Evolutionary conservation across 2,797 vertebrate species (phyloP).

Genomic region (Propithecus deckenii): DNA sequence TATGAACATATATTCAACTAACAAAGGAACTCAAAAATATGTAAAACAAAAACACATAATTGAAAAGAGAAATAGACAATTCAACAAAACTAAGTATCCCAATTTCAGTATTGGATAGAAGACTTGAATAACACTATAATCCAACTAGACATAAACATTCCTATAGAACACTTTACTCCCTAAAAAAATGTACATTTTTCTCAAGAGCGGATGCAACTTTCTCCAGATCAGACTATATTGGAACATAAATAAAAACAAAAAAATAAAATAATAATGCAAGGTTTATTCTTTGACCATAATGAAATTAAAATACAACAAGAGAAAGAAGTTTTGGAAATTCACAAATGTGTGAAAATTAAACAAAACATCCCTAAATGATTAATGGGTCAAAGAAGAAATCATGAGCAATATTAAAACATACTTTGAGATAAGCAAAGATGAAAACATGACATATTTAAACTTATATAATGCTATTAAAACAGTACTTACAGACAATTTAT

Average conservation of each 20-base stretch:
- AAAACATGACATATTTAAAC: not conserved
- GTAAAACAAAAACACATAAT: not conserved
- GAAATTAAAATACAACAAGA: not conserved
- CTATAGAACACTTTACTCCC: not conserved
- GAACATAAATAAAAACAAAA: too few relatives aligned
- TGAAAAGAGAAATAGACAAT: not conserved
- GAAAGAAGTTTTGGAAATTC: not conserved
- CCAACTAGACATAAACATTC: not conserved
- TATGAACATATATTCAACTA: not conserved
- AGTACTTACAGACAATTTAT: too few relatives aligned
- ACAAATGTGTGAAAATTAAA: not conserved
- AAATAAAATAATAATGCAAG: not conserved
- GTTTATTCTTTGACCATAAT: not conserved
- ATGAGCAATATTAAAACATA: too few relatives aligned
- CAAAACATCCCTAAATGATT: not conserved
- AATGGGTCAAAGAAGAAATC: not conserved
- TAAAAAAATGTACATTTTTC: not conserved
- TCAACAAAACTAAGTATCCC: not conserved
- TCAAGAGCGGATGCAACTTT: not conserved
- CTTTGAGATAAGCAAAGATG: not conserved
- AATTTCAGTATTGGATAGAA: not conserved
- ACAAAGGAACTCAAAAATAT: not conserved
- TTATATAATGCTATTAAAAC: not conserved
- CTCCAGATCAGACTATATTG: not conserved
- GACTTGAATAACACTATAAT: not conserved